A percentile compares a stretch with the other conserved stretches of the same genome.
Conservation (phyloP, 2,888 invertebrate genomes). For the Microctonus aethiopoides region DNA sequence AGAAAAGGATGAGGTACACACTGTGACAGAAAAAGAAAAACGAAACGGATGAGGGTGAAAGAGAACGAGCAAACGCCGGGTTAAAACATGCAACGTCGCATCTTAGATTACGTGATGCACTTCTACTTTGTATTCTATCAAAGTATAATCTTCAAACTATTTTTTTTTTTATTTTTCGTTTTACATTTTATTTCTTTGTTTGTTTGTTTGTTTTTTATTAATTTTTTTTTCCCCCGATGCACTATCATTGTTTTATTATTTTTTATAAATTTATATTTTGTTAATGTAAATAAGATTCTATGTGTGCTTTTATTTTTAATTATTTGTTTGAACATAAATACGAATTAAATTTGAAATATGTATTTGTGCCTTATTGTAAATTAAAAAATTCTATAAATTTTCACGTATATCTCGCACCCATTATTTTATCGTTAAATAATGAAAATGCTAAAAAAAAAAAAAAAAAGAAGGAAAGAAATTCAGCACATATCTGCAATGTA, state of each 20-base stretch:
- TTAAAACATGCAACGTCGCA: slow-evolving; percentile 22
- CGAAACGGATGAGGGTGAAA: background rate
- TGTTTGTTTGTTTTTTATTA: background rate
- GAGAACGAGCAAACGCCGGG: background rate
- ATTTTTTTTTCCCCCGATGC: background rate
- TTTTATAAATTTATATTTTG: too few species aligned
- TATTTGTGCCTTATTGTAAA: background rate
- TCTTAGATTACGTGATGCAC: slow-evolving; percentile 21
- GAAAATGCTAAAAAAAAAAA: background rate
- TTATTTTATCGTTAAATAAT: background rate
- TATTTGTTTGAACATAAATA: too few species aligned
- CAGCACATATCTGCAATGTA: background rate
- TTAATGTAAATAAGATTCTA: too few species aligned
- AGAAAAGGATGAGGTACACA: background rate
- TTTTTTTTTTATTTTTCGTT: background rate
- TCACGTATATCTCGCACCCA: background rate
- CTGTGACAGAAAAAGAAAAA: background rate
- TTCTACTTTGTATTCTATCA: slow-evolving; percentile 5
- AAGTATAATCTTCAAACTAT: background rate
- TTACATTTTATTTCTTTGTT: background rate
- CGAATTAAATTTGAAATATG: too few species aligned
- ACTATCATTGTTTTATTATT: background rate
- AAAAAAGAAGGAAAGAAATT: background rate
- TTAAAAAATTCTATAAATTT: background rate
- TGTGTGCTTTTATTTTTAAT: too few species aligned